Conservation (phyloP, 2,888 invertebrate genomes). For the Minunthozetes semirufus region DNA sequence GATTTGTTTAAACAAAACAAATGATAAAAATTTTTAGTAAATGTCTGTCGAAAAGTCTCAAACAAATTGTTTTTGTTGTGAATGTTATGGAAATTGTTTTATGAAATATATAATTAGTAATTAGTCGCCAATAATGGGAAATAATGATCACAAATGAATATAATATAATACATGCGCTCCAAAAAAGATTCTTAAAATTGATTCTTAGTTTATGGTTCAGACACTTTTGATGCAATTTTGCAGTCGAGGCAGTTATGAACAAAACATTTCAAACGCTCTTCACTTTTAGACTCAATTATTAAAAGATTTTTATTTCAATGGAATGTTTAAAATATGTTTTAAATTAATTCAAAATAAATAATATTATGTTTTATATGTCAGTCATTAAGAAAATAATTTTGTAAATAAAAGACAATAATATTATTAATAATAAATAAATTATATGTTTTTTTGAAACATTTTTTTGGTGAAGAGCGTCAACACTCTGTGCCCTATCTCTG, state of each 20-base stretch:
- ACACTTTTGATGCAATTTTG: conserved; percentile 23
- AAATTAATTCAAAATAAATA: not conserved
- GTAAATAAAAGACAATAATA: no score
- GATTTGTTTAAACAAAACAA: not conserved
- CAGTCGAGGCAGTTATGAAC: conserved; percentile 26
- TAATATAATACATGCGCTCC: conserved; percentile 14
- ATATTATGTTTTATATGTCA: not conserved
- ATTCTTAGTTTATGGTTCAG: not conserved
- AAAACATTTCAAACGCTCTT: not conserved
- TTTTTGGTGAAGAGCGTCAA: no score
- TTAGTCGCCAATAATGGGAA: not conserved
- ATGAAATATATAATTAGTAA: conserved; percentile 10
- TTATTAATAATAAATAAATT: no score
- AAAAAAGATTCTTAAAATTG: not conserved
- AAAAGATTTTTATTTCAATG: not conserved
- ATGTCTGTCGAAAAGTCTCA: not conserved
- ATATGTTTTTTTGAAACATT: no score
- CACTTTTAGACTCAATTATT: not conserved
- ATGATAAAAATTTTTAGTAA: not conserved
- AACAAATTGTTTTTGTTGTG: not conserved
- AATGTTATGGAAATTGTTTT: not conserved
- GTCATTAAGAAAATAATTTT: no score
- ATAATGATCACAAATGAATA: conserved; percentile 22
- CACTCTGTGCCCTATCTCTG: not conserved
- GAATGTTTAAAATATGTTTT: not conserved